Base-by-base conservation (phyloP, 2,113 vertebrate genomes). In the Galemys pyrenaicus region DNA sequence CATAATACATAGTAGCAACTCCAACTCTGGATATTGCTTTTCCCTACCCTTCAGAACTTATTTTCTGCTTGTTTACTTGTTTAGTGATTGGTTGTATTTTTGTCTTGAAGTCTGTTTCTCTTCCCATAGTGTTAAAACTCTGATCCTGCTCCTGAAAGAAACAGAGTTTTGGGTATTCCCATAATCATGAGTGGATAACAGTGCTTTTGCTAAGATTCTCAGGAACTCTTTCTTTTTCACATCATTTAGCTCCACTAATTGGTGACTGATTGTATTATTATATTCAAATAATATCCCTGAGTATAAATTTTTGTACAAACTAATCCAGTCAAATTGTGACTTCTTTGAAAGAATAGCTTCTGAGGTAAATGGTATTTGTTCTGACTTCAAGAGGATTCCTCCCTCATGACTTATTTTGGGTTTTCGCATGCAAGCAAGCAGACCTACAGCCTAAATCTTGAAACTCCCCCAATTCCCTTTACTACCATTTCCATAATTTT, bases 331-430 rank as follows among this genome's bases (percentile, higher is more conserved):
- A 65, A 70, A n/a, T 32, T 56, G n/a, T 78, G 71, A 30, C 41
- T 95, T 56, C 64, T 94, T 77, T 67, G 64, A 94, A 77, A 46
- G 26, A 77, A 77, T 54, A 9, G 28, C 73, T 79, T 44, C 32
- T 88, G 44, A 73, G 28, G 37, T 83, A n/a, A 78, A 16, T 56
- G 30, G 26, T 35, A 56, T 70, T 68, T 90, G 51, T 78, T 89
- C 78, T 84, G 24, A 84, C 12, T 12, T 39, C 24, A 84, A 24
- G 15, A 88, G 24, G 30, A 22, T 32, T 74, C 12, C 49, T 68
- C 28, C 51, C 58, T 35, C 9, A 26, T 60, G 41, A 74, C 22
- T 64, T 12, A 41, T 88, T 81, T 44, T 81, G 85, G 41, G 16
- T 77, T 85, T 37, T 39, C 2, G 49, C 26, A 56, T 70, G 26